These are phyloP conservation scores for Hymenopus coronatus DNA, from an alignment of 2,888 invertebrate species.

Conservation along the genomic window DNA sequence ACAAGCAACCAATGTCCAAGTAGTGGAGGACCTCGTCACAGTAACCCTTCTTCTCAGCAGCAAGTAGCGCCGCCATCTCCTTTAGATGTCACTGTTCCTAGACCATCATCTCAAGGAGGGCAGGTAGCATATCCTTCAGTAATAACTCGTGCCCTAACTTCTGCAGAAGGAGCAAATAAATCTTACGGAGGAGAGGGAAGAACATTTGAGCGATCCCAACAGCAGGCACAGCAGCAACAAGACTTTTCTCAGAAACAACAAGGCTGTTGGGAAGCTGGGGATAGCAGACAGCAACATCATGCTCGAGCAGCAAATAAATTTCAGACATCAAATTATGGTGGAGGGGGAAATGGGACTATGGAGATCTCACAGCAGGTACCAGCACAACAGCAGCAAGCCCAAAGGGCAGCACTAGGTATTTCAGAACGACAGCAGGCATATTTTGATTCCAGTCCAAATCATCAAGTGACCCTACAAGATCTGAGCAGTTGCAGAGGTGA, in stretches of 20 bases:
- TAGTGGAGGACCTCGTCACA: constrained; percentile 40
- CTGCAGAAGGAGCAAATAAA: constrained; percentile 16
- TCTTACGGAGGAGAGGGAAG: constrained; percentile 11
- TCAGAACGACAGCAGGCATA: constrained; percentile 61
- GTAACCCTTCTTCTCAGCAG: constrained; percentile 41
- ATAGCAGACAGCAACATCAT: constrained; percentile 40
- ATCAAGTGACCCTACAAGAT: constrained; percentile 64
- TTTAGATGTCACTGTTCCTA: constrained; percentile 64
- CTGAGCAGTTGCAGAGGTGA: constrained; percentile 71
- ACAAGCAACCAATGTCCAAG: constrained; percentile 28
- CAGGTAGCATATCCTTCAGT: constrained; percentile 77
- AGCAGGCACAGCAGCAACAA: constrained; percentile 34
- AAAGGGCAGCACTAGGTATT: constrained; percentile 49
- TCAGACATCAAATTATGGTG: constrained; percentile 17
- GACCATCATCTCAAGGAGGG: constrained; percentile 58
- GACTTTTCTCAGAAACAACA: constrained; percentile 36
- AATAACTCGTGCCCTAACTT: constrained; percentile 62
- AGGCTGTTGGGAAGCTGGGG: constrained; percentile 46
- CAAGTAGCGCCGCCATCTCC: constrained; percentile 65
- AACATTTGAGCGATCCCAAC: constrained; percentile 46
- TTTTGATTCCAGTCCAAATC: constrained; percentile 60
- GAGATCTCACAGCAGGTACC: constrained; percentile 52
- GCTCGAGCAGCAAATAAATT: constrained; percentile 31
- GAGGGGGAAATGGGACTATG: constrained; percentile 39
- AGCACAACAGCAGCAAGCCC: constrained; percentile 50